Evolutionary conservation across 1,140 invertebrate genomes (phyloP).

Genomic region (Stegodyphus dumicola): DNA sequence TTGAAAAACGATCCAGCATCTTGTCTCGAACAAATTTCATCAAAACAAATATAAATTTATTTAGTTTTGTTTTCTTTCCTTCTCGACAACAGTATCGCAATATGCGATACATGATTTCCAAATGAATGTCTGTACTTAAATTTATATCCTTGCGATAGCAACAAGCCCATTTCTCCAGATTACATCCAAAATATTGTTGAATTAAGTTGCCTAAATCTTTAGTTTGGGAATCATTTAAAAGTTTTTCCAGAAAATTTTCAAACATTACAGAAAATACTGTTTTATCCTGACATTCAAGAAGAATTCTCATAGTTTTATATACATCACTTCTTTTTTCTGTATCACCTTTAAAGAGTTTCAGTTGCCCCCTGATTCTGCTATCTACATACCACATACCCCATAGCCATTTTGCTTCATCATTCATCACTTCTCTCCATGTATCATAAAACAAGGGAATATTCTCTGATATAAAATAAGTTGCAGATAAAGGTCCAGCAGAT

Average conservation of each 20-base stretch:
- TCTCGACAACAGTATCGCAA: conserved; percentile 41
- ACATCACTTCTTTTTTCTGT: conserved; percentile 10
- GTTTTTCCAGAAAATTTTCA: conserved; percentile 5
- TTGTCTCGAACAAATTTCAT: conserved; percentile 38
- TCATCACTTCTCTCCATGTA: conserved; percentile 33
- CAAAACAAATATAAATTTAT: conserved; percentile 43
- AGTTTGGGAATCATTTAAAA: background rate
- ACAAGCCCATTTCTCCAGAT: conserved; percentile 23
- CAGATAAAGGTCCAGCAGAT: conserved; percentile 30
- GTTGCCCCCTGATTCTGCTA: conserved; percentile 12
- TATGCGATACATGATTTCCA: conserved; percentile 20
- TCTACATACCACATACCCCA: conserved; percentile 44
- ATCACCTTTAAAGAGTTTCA: conserved; percentile 17
- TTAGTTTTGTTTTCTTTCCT: conserved; percentile 19
- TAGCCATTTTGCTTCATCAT: conserved; percentile 21
- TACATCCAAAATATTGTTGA: conserved; percentile 2
- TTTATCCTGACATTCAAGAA: conserved; percentile 41
- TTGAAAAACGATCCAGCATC: conserved; percentile 37
- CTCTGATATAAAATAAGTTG: conserved; percentile 41
- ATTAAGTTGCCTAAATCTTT: conserved; percentile 23
- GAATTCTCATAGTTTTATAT: conserved; percentile 36
- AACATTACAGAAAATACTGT: conserved; percentile 30
- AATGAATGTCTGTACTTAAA: conserved; percentile 20
- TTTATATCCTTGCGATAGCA: conserved; percentile 35
- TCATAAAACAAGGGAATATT: conserved; percentile 21